A percentile compares a stretch with the other conserved stretches of the same genome.
phyloP scores from a whole-genome alignment of 1,140 invertebrate genomes.

The Drosophila quadrilineata region DNA sequence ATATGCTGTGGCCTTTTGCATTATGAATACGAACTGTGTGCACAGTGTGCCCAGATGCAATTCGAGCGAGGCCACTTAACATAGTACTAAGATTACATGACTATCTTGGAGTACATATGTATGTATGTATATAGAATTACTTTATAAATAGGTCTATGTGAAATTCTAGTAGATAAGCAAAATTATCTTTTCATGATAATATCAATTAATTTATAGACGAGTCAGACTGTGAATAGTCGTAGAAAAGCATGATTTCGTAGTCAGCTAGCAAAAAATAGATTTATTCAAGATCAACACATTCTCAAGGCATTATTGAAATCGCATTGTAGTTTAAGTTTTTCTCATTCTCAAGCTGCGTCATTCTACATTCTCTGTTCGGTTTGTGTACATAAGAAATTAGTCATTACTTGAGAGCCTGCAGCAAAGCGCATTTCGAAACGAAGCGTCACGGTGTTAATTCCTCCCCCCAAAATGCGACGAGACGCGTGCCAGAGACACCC shows the following conservation, averaged over 20 bases:
- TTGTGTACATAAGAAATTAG: constrained; percentile 29
- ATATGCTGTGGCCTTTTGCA: constrained; percentile 1
- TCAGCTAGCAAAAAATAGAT: constrained; percentile 1
- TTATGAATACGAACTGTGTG: neutral
- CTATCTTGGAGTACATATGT: no score
- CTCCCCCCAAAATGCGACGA: neutral
- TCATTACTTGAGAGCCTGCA: constrained; percentile 6
- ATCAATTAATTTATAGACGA: constrained; percentile 11
- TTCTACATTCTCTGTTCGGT: neutral
- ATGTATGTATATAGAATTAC: no score
- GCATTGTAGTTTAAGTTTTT: constrained; percentile 9
- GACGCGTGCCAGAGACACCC: constrained; percentile 62
- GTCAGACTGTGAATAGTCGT: neutral
- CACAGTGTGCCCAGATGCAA: neutral
- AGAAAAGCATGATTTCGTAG: constrained; percentile 6
- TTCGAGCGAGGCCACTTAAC: constrained; percentile 5
- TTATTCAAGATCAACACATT: neutral
- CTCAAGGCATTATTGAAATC: neutral
- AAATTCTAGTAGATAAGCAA: neutral
- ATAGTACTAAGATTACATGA: no score
- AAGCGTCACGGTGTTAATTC: constrained; percentile 59
- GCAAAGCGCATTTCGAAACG: constrained; percentile 45
- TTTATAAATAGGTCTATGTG: no score
- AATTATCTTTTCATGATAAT: constrained; percentile 1
- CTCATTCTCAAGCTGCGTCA: constrained; percentile 12